These are phyloP conservation scores for Asteroscopus sphinx DNA, from an alignment of 2,888 invertebrate species.

Conservation along the genomic window DNA sequence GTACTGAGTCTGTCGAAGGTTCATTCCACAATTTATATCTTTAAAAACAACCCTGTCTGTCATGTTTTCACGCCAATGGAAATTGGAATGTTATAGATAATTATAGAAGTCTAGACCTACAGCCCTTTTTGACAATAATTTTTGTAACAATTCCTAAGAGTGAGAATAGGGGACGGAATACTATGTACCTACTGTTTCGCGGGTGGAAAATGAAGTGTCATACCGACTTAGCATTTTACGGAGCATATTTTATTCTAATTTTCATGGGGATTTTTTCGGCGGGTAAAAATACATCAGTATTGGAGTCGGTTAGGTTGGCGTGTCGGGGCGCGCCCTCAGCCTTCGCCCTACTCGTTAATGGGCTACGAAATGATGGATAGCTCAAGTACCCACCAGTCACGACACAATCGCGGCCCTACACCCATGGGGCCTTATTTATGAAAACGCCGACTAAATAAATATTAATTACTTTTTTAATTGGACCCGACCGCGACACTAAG, in stretches of 20 bases:
- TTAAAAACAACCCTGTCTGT: no score
- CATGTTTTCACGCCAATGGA: no score
- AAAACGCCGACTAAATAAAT: conserved; percentile 50
- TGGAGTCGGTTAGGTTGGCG: conserved; percentile 64
- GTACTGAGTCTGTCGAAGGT: no score
- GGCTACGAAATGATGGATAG: conserved; percentile 82
- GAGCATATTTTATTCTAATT: not conserved
- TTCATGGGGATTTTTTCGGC: not conserved
- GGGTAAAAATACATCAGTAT: conserved; percentile 18
- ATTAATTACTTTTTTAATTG: conserved; percentile 50
- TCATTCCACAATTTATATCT: no score
- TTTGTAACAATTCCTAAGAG: no score
- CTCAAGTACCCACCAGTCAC: conserved; percentile 63
- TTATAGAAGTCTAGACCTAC: no score
- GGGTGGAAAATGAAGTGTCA: no score
- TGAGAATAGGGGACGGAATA: no score
- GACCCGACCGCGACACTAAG: conserved; percentile 14
- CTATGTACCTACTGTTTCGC: no score
- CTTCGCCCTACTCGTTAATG: conserved; percentile 77
- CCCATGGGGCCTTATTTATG: conserved; percentile 62
- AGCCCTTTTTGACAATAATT: no score
- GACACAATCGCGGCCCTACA: conserved; percentile 68
- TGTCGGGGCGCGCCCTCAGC: conserved; percentile 80
- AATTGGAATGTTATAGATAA: no score
- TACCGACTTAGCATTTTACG: no score